Percentiles rank a stretch among this genome's conserved stretches.
Conservation (phyloP, 2,888 invertebrate species). For the Dicyrtoma fusca region DNA sequence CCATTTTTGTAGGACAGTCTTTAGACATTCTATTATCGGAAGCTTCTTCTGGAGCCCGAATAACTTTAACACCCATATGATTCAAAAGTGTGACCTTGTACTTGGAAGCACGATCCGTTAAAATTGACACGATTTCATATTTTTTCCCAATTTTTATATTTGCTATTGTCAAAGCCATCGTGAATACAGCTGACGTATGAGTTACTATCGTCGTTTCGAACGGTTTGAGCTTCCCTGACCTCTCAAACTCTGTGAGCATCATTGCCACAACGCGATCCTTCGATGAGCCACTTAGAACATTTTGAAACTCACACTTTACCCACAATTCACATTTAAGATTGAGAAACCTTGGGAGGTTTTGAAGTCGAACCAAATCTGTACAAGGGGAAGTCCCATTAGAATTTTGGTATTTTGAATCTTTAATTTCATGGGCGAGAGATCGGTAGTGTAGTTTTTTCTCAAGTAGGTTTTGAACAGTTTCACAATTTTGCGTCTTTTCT, state of each 20-base stretch:
- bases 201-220: neutral
- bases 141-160: neutral
- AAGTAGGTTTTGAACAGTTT: no score
- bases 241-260: neutral
- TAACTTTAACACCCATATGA: neutral
- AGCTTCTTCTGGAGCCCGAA: conserved; percentile 12
- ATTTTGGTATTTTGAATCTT: no score
- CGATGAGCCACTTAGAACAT: neutral
- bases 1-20: conserved; percentile 10
- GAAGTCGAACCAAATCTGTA: neutral
- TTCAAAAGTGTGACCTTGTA: neutral
- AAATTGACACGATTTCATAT: conserved; percentile 4
- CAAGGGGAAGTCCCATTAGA: neutral
- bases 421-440: no score
- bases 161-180: conserved; percentile 4
- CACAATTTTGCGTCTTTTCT: no score
- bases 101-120: conserved; percentile 3
- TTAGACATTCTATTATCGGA: conserved; percentile 4
- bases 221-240: neutral
- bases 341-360: neutral
- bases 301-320: conserved; percentile 23
- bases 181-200: conserved; percentile 6
- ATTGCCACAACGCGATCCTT: neutral
- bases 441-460: no score
- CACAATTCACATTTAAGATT: conserved; percentile 9